These are phyloP conservation scores for Pogonomyrmex barbatus DNA, from an alignment of 1,140 invertebrate genomes.

Conservation along the genomic window DNA sequence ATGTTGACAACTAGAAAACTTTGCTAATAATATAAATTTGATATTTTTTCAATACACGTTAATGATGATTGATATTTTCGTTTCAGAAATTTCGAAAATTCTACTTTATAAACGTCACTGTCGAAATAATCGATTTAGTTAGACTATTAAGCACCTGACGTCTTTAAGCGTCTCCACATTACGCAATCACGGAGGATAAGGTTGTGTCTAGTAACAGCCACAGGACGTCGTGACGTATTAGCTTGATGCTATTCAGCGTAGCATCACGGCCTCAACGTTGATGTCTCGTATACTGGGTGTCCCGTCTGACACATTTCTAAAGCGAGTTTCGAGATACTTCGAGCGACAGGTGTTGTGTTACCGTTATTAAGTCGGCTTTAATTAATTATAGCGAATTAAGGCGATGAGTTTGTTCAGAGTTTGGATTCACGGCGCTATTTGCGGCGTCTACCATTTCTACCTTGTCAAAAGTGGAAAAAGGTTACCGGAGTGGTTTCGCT, in stretches of 20 bases:
- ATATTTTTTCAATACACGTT: background rate
- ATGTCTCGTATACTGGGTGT: conserved; percentile 26
- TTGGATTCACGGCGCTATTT: background rate
- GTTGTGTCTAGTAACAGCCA: conserved; percentile 4
- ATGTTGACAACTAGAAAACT: background rate
- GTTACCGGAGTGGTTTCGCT: background rate
- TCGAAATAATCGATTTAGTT: conserved; percentile 16
- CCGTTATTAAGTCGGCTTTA: conserved; percentile 26
- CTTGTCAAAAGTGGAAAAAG: conserved; percentile 31
- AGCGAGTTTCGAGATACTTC: conserved; percentile 36
- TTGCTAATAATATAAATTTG: background rate
- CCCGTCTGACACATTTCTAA: conserved; percentile 33
- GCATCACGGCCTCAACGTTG: conserved; percentile 30
- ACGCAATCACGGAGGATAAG: background rate
- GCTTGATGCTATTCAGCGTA: conserved; percentile 17
- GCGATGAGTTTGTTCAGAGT: background rate
- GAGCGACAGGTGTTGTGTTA: conserved; percentile 39
- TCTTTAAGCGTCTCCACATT: conserved; percentile 24
- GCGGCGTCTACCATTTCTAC: background rate
- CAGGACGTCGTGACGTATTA: conserved; percentile 48
- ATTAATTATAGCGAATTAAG: conserved; percentile 45
- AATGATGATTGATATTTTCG: background rate
- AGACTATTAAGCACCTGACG: background rate
- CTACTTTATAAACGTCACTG: background rate
- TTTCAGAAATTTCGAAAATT: background rate